Percentiles rank a stretch among this genome's conserved stretches.
Conservation (phyloP, 2,888 invertebrate species). For the Anthophora plumipes region DNA sequence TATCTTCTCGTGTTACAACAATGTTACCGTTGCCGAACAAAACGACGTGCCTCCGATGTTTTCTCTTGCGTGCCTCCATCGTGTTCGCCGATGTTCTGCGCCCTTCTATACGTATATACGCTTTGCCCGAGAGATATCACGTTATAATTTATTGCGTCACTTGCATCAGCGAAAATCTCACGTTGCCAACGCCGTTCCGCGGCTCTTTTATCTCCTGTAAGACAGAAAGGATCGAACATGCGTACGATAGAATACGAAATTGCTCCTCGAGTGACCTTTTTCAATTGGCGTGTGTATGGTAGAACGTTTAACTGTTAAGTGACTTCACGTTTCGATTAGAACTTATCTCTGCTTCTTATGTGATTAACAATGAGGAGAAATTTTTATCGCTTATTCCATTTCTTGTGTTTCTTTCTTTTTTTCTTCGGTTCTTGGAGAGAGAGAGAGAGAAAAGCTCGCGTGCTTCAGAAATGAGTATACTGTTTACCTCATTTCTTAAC, state of each 20-base stretch:
- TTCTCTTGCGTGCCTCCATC: constrained; percentile 53
- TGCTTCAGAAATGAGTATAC: background rate
- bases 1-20: constrained; percentile 79
- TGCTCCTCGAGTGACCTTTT: background rate
- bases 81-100: constrained; percentile 26
- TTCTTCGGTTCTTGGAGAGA: background rate
- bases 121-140: constrained; percentile 33
- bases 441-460: background rate
- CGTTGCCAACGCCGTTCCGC: background rate
- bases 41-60: constrained; percentile 68
- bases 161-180: constrained; percentile 27
- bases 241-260: background rate
- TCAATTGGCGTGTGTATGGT: no score
- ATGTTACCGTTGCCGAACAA: constrained; percentile 75
- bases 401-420: background rate
- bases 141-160: constrained; percentile 57
- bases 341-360: no score
- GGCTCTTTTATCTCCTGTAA: background rate
- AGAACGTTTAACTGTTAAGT: no score
- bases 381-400: background rate
- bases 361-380: no score
- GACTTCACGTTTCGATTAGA: no score
- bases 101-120: background rate
- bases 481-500: no score
- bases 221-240: background rate